Conservation (phyloP, 2,888 invertebrate genomes). For the Chymomyza procnemis region DNA sequence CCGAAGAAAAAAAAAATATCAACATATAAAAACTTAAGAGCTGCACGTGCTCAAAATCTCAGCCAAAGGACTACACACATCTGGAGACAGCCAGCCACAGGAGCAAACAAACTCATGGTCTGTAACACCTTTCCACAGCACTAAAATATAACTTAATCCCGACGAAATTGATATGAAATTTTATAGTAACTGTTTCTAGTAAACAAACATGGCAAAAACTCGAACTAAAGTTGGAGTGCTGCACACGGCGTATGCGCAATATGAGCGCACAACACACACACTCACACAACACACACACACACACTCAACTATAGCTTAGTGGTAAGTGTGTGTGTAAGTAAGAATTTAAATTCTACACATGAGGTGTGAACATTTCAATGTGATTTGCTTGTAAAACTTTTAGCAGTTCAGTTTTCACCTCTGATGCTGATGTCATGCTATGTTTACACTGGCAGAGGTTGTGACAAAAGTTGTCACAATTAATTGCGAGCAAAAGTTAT, state of each 20-base stretch:
- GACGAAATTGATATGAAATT: slow-evolving; percentile 68
- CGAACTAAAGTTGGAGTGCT: background rate
- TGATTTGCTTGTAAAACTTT: slow-evolving; percentile 6
- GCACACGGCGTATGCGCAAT: background rate
- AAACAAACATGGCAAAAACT: background rate
- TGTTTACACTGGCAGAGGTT: no score
- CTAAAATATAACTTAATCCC: slow-evolving; percentile 72
- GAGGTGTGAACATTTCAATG: slow-evolving; percentile 56
- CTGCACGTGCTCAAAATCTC: slow-evolving; percentile 65
- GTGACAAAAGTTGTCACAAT: no score
- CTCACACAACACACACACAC: background rate
- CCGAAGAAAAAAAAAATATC: slow-evolving; percentile 22
- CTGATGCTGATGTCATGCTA: no score
- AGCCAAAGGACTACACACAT: slow-evolving; percentile 25
- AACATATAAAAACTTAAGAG: slow-evolving; percentile 51
- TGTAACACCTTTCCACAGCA: slow-evolving; percentile 59
- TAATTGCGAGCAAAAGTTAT: no score
- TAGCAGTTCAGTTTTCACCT: no score
- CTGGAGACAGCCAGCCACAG: background rate
- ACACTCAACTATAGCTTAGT: background rate
- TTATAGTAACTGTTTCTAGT: slow-evolving; percentile 31
- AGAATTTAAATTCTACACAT: slow-evolving; percentile 67
- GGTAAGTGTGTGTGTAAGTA: background rate
- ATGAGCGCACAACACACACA: background rate
- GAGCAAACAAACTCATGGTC: slow-evolving; percentile 20